These are phyloP conservation scores for Ochotona curzoniae DNA, from an alignment of 2,113 vertebrate species.

Conservation along the genomic window DNA sequence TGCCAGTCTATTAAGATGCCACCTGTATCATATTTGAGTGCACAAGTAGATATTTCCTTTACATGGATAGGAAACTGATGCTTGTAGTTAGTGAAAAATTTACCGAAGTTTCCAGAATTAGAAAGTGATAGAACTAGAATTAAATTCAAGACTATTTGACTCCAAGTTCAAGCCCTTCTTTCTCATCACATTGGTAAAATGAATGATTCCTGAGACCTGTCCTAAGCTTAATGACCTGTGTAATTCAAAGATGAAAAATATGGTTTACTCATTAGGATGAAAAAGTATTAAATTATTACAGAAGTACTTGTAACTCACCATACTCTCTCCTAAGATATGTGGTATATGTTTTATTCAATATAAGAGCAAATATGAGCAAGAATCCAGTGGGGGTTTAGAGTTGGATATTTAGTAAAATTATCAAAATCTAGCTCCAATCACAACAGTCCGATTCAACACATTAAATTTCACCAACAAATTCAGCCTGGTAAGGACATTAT, in stretches of 20 bases:
- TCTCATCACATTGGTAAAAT: background rate
- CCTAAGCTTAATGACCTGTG: conserved; percentile 24
- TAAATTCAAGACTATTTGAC: background rate
- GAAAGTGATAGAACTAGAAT: background rate
- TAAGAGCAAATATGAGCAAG: background rate
- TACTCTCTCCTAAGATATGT: background rate
- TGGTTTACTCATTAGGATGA: background rate
- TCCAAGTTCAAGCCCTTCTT: background rate
- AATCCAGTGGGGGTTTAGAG: background rate
- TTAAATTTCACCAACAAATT: background rate
- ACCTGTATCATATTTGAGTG: background rate
- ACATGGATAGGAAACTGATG: background rate
- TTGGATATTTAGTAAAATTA: background rate
- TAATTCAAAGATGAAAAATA: conserved; percentile 21
- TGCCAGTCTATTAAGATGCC: background rate
- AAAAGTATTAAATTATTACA: conserved; percentile 6
- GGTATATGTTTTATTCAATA: conserved; percentile 33
- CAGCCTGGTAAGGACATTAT: background rate
- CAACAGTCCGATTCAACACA: background rate
- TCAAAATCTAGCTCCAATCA: background rate
- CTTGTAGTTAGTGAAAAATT: background rate
- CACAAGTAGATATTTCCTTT: background rate
- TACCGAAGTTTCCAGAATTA: background rate
- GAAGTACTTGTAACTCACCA: background rate
- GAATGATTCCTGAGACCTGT: background rate